Evolutionary conservation across 2,888 invertebrate species (phyloP), one percentile per base, ranked within the genome.

Genomic region (Cryptocheilus praepositus): DNA sequence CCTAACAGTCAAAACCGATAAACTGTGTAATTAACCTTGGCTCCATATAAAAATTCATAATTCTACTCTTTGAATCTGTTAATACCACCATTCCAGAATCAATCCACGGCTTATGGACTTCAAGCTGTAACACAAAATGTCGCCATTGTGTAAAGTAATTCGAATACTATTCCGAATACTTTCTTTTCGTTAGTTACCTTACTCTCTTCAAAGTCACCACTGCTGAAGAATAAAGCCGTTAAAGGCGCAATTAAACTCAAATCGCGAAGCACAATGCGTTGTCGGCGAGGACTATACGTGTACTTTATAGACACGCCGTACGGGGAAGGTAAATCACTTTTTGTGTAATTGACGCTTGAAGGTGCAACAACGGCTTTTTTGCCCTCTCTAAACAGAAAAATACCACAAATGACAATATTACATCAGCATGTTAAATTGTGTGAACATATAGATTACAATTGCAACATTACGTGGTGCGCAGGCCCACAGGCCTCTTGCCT

Each of bases 281-380:
- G 85, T 25, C 92, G 85, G 55, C 92, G 91, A 13, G 88, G 83
- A 0, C 92, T 92, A 67, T 92, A 91, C 0, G 90, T 89, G 18
- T 92, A 92, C 19, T 91, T 91, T 57, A 91, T 91, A 83, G 93
- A 92, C 0, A 91, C 87, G 0, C 93, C 75, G 51, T 91, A 89
- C 11, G 90, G 85, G 1, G 90, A 89, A 2, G 87, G 86, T 75
- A 90, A 91, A 0, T 78, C 64, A 21, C 84, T 83, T 45, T 91
- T 85, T 19, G 89, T 90, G 75, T 90, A 90, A 89, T 94, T 94
- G 0, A 94, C 92, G 84, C 93, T 93, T n/a, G 93, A 93, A 0
- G 90, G 87, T 1, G 91, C 89, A 51, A 94, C 89, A 70, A 91
- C 91, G 0, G 92, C 92, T 53, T 90, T 90, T 2, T 90, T 90